Percentiles rank a stretch among this genome's conserved stretches.
phyloP scores from a whole-genome alignment of 2,113 vertebrate species.

The Ciconia boyciana region DNA sequence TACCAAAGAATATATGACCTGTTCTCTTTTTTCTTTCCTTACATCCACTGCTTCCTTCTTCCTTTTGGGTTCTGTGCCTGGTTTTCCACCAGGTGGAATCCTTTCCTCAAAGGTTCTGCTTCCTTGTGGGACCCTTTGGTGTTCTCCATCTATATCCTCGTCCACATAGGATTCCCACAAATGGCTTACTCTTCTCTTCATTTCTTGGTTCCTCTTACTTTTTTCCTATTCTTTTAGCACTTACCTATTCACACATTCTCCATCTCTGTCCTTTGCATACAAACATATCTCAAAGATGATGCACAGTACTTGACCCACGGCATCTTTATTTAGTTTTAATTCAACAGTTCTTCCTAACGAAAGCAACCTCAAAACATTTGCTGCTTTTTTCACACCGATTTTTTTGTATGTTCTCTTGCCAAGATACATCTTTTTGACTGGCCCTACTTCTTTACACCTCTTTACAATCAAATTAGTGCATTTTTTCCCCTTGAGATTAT shows the following conservation, averaged over 20 bases:
- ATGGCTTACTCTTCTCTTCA: background rate
- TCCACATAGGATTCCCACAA: background rate
- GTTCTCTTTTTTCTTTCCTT: background rate
- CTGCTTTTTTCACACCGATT: background rate
- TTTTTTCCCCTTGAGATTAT: background rate
- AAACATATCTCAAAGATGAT: background rate
- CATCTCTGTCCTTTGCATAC: background rate
- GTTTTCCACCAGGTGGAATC: background rate
- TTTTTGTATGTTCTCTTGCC: background rate
- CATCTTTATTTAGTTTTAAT: slow-evolving; percentile 6
- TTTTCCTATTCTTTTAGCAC: background rate
- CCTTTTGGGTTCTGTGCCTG: background rate
- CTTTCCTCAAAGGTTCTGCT: background rate
- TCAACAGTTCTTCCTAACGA: background rate
- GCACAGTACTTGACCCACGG: background rate
- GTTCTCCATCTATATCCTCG: background rate
- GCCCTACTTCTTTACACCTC: background rate
- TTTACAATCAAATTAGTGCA: background rate
- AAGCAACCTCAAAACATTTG: background rate
- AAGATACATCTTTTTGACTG: background rate
- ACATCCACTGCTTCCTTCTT: background rate
- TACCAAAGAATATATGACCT: background rate
- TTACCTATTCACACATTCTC: background rate
- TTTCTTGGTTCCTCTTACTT: background rate
- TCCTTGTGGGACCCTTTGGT: background rate